Evolutionary conservation across 2,888 invertebrate species (phyloP), one percentile per base, ranked within the genome.

Genomic region (Amiota mariae): DNA sequence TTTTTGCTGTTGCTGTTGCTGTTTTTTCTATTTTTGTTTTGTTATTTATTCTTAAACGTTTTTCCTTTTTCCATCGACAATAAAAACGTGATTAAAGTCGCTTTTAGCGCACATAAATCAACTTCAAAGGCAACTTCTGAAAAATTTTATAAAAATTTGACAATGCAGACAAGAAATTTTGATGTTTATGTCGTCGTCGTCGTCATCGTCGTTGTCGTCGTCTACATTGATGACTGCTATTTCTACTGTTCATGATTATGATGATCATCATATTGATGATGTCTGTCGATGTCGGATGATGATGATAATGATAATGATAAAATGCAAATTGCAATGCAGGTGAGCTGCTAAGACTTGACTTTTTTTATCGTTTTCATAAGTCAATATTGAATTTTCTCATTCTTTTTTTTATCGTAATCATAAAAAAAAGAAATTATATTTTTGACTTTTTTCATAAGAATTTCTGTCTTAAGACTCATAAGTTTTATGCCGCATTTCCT

Each of bases 21-120:
- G 70, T 49, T 49, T 9, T 11, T 18, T 2, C 56, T 24, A 54
- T 56, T 54, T 70, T 70, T 56, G 54, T 70, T n/a, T 51, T 36
- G 54, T 10, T 18, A 64, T 47, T 71, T 57, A 54, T 67, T 51
- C 71, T 63, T 75, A 73, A 77, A 70, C 48, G 56, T 59, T 59
- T 70, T 70, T 59, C 46, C 76, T 76, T 77, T 77, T 73, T 77
- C 74, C 82, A 79, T 77, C 84, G 81, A 75, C 84, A 82, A 83
- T 85, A 81, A 84, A 83, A 83, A 85, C 85, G 85, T 83, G 83
- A 83, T 83, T 82, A 84, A 83, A 83, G 83, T 81, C 85, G 85
- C 80, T 77, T 84, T 84, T 66, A 66, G 81, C 84, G 79, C 79
- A 80, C 4, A 10, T 71, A 71, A 61, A 71, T 71, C 49, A 49